Evolutionary conservation across 2,888 invertebrate species (phyloP), one percentile per base, ranked within the genome.

Genomic region (Pollenia labialis): DNA sequence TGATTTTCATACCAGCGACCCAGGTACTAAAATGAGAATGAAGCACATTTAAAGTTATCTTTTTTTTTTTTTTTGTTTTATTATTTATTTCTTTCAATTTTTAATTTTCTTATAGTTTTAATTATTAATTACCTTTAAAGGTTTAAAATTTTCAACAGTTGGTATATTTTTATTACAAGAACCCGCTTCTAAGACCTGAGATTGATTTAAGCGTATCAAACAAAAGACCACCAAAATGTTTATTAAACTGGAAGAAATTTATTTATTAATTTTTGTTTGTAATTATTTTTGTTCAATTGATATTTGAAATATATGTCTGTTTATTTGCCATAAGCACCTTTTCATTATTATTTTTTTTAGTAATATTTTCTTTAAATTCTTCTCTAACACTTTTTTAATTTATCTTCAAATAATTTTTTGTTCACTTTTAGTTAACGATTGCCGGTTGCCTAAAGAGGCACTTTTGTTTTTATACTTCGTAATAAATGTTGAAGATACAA

Each of bases 1-100:
- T 96, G 95, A 12, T 95, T 95, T 92, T 97, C 96, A 91, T 95
- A 97, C 97, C 97, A 97, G 90, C 94, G 95, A 46, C 97, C 97
- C 85, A 95, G 90, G 90, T 95, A 96, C 96, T 96, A 82, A 87
- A 88, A 60, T 66, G 6, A 32, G 6, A 32, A 44, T 56, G 2
- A 23, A 71, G 42, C 40, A 8, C 3, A 46, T 1, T 18, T 46
- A 12, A 16, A 8, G 10, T 32, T 32, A 32, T 32, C 4, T 4
- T 6, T 32, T 32, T 32, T 32, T 4, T 6, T 32, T 32, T 32
- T 32, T 32, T 32, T 4, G 3, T 4, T 32, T 32, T 32, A 4
- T 32, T 32, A 32, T 6, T 6, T n/a, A n/a, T 32, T 32, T 32
- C 32, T 32, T 32, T 32, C 6, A 0, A 64, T 0, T 16, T 1